A percentile compares a stretch with the other conserved stretches of the same genome.
phyloP scores from a whole-genome alignment of 2,797 vertebrate genomes.

The Streptopelia turtur region DNA sequence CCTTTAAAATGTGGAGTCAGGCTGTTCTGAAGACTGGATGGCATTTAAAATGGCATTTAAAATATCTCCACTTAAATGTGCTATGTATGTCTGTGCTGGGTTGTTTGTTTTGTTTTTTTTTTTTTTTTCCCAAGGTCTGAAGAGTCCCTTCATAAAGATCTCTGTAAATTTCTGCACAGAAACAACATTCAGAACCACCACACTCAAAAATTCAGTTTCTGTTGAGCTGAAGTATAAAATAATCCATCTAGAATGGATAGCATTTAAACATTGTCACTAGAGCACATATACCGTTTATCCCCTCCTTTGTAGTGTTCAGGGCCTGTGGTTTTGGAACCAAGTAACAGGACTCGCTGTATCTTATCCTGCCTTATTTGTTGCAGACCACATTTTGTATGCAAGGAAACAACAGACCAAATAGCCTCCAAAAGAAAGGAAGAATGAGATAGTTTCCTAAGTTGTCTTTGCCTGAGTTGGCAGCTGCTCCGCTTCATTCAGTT shows the following conservation, averaged over 20 bases:
- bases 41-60: not conserved
- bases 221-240: not conserved
- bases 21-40: not conserved
- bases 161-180: not conserved
- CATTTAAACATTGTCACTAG: slow-evolving; percentile 17
- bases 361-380: slow-evolving; percentile 69
- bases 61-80: not conserved
- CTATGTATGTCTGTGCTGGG: not conserved
- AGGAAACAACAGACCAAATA: slow-evolving; percentile 78
- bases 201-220: not conserved
- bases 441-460: slow-evolving; percentile 86
- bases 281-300: slow-evolving; percentile 53
- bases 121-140: not conserved
- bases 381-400: slow-evolving; percentile 80
- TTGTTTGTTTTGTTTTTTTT: not conserved
- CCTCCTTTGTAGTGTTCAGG: slow-evolving; percentile 77
- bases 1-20: not conserved
- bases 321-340: slow-evolving; percentile 76
- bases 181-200: not conserved
- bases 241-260: slow-evolving; percentile 14
- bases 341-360: slow-evolving; percentile 68
- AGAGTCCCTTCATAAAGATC: not conserved
- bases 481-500: slow-evolving; percentile 81
- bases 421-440: slow-evolving; percentile 79
- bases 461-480: slow-evolving; percentile 81